phyloP scores from a whole-genome alignment of 2,797 vertebrate species.

The Lacerta bilineata region DNA sequence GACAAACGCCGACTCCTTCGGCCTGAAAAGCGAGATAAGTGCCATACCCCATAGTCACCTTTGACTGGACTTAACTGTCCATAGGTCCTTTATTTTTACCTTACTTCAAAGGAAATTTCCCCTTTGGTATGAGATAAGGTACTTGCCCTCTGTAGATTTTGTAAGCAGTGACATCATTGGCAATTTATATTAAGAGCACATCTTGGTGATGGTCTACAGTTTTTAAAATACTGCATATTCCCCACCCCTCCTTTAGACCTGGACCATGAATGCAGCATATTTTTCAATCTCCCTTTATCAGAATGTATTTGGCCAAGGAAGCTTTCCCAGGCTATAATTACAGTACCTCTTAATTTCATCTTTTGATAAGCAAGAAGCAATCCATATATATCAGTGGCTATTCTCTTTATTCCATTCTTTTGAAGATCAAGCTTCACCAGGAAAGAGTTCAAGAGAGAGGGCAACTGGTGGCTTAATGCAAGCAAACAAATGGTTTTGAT shows the following conservation, averaged over 20 bases:
- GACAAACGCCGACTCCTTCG: too few species aligned
- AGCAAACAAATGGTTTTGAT: constrained; percentile 25
- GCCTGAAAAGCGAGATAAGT: too few species aligned
- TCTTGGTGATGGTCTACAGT: too few species aligned
- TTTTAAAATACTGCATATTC: background rate
- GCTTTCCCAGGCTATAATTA: constrained; percentile 11
- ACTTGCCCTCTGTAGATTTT: background rate
- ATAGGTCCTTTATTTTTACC: too few species aligned
- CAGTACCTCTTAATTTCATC: constrained; percentile 16
- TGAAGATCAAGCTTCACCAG: constrained; percentile 36
- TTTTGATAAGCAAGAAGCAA: constrained; percentile 18
- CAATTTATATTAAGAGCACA: too few species aligned
- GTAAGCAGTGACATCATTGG: background rate
- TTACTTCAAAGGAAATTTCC: background rate
- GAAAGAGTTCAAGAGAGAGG: constrained; percentile 31
- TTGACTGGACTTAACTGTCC: too few species aligned
- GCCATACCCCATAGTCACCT: too few species aligned
- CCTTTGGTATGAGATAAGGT: background rate
- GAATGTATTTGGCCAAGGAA: constrained; percentile 13
- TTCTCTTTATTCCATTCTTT: background rate
- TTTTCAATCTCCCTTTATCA: background rate
- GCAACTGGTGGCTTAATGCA: constrained; percentile 31
- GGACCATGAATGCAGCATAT: background rate
- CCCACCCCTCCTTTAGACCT: background rate
- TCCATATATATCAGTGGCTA: background rate